phyloP scores from a whole-genome alignment of 2,113 vertebrate genomes.

The Proteles cristata region DNA sequence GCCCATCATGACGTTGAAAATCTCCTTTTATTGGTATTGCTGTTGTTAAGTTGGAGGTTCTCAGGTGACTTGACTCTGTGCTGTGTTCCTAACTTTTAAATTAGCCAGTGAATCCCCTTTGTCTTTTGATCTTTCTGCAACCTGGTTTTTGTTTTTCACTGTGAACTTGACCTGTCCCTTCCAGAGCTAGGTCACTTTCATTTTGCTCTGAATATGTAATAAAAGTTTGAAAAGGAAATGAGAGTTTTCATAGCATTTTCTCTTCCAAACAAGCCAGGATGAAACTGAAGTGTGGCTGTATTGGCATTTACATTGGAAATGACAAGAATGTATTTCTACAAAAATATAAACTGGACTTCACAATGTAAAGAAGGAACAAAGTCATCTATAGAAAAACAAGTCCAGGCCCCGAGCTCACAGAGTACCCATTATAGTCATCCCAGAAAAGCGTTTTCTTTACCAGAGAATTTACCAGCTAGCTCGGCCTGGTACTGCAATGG shows the following conservation, averaged over 20 bases:
- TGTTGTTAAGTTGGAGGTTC: neutral
- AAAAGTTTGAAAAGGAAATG: conserved; percentile 54
- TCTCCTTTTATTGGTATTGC: neutral
- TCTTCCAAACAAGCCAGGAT: conserved; percentile 17
- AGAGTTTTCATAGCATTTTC: conserved; percentile 43
- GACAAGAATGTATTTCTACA: neutral
- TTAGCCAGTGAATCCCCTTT: neutral
- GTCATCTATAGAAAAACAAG: conserved; percentile 35
- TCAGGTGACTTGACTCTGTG: neutral
- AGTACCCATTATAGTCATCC: conserved; percentile 57
- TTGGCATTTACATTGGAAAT: conserved; percentile 4
- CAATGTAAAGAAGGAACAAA: conserved; percentile 57
- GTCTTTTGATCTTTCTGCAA: conserved; percentile 33
- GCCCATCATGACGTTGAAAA: neutral
- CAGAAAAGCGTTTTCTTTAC: conserved; percentile 64
- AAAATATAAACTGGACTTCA: conserved; percentile 38
- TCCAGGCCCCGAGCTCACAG: conserved; percentile 46
- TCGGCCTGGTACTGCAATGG: conserved; percentile 55
- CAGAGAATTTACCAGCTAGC: conserved; percentile 51
- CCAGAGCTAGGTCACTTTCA: conserved; percentile 24
- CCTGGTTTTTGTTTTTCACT: conserved; percentile 25
- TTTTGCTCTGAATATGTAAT: conserved; percentile 60
- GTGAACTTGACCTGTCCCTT: neutral
- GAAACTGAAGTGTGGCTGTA: neutral
- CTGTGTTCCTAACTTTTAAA: neutral